phyloP scores from a whole-genome alignment of 2,888 invertebrate species.

The Parnassius apollo region DNA sequence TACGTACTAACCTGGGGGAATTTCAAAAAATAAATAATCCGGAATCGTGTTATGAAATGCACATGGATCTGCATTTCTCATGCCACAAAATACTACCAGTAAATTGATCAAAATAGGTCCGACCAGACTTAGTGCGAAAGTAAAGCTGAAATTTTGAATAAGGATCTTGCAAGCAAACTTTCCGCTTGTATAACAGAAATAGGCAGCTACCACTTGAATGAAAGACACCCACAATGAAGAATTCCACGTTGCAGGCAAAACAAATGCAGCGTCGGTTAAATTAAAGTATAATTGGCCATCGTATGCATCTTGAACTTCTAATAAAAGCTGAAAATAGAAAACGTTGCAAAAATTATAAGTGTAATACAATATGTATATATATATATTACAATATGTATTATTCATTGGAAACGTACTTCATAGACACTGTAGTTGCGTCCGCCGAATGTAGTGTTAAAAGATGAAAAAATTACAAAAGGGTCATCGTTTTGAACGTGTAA shows the following conservation, averaged over 20 bases:
- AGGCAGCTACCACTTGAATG: slow-evolving; percentile 84
- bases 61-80: slow-evolving; percentile 85
- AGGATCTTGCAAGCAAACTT: slow-evolving; percentile 94
- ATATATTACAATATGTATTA: neutral
- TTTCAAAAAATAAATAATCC: slow-evolving; percentile 92
- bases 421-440: slow-evolving; percentile 75
- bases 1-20: slow-evolving; percentile 81
- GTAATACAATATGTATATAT: neutral
- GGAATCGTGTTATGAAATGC: slow-evolving; percentile 85
- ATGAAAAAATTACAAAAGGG: slow-evolving; percentile 70
- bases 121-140: slow-evolving; percentile 89
- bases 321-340: slow-evolving; percentile 63
- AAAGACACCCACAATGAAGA: slow-evolving; percentile 82
- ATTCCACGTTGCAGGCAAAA: slow-evolving; percentile 50
- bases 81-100: slow-evolving; percentile 84
- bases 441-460: slow-evolving; percentile 70
- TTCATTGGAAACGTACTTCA: slow-evolving; percentile 62
- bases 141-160: slow-evolving; percentile 93
- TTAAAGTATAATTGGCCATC: slow-evolving; percentile 61
- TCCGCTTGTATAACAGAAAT: slow-evolving; percentile 84
- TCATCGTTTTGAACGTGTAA: slow-evolving; percentile 69
- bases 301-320: slow-evolving; percentile 55
- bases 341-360: neutral
- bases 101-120: slow-evolving; percentile 87
- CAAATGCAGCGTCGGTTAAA: slow-evolving; percentile 51